These are phyloP conservation scores for Apteryx owenii DNA, from an alignment of 2,113 vertebrate species.

Conservation along the genomic window DNA sequence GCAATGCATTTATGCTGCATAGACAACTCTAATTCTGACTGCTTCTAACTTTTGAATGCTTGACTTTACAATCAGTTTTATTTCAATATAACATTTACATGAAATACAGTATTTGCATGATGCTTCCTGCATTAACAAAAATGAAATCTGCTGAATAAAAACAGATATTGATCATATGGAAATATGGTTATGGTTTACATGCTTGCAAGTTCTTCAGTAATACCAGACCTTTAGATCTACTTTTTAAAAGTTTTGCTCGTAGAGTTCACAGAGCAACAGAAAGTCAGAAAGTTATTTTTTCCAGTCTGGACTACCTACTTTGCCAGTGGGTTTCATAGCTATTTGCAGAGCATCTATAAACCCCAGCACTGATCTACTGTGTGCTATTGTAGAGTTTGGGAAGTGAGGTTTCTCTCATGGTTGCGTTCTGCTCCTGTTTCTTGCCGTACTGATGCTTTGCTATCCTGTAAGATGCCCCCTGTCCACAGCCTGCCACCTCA, in stretches of 20 bases:
- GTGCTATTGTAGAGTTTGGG: not conserved
- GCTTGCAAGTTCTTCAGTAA: not conserved
- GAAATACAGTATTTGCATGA: not conserved
- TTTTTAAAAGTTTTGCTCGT: not conserved
- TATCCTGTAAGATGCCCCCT: not conserved
- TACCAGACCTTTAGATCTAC: not conserved
- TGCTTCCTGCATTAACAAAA: not conserved
- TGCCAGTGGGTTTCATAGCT: not conserved
- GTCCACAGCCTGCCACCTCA: not conserved
- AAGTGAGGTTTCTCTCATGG: not conserved
- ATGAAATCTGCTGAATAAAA: not conserved
- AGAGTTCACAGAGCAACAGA: not conserved
- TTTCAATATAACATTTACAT: not conserved
- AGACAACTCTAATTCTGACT: not conserved
- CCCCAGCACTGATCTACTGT: not conserved
- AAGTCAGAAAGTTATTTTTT: not conserved
- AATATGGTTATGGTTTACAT: not conserved
- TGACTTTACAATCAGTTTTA: not conserved
- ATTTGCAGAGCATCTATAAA: not conserved
- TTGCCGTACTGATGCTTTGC: not conserved
- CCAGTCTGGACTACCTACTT: not conserved
- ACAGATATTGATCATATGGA: not conserved
- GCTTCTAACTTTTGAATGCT: not conserved
- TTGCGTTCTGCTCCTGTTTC: not conserved
- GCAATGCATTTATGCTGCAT: not conserved